Evolutionary conservation across 2,113 vertebrate genomes (phyloP).

Genomic region (Neolamprologus hecqui): DNA sequence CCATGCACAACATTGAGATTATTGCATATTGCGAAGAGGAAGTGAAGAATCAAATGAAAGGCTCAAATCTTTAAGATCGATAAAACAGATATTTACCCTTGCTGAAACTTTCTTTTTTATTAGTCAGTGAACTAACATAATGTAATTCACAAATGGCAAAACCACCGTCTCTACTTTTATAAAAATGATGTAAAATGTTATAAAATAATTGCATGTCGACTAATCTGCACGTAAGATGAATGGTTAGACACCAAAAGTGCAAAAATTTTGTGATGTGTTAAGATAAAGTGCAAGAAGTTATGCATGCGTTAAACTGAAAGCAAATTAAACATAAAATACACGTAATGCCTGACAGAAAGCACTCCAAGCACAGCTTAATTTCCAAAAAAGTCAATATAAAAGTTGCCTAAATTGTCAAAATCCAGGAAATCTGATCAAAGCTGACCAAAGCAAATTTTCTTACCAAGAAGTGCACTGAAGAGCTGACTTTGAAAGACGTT

Average conservation of each 20-base stretch:
- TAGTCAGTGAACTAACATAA: neutral
- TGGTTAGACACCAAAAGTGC: neutral
- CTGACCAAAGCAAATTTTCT: neutral
- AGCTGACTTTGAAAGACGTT: conserved; percentile 64
- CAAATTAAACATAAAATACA: neutral
- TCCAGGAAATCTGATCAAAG: neutral
- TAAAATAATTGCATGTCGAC: neutral
- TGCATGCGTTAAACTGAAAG: neutral
- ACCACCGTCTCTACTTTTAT: neutral
- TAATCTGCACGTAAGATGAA: neutral
- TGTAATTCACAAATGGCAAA: neutral
- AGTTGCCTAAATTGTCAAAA: neutral
- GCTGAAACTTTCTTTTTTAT: neutral
- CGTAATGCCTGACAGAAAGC: neutral
- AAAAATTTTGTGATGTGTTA: neutral
- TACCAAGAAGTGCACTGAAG: conserved; percentile 63
- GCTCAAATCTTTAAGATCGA: neutral
- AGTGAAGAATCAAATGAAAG: neutral
- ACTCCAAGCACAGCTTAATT: neutral
- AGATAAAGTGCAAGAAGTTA: neutral
- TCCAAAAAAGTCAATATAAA: neutral
- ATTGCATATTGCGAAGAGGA: neutral
- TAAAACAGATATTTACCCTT: neutral
- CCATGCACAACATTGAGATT: neutral
- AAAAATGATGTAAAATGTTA: neutral